Evolutionary conservation across 2,797 vertebrate species (phyloP).

Genomic region (Neopelma chrysocephalum): DNA sequence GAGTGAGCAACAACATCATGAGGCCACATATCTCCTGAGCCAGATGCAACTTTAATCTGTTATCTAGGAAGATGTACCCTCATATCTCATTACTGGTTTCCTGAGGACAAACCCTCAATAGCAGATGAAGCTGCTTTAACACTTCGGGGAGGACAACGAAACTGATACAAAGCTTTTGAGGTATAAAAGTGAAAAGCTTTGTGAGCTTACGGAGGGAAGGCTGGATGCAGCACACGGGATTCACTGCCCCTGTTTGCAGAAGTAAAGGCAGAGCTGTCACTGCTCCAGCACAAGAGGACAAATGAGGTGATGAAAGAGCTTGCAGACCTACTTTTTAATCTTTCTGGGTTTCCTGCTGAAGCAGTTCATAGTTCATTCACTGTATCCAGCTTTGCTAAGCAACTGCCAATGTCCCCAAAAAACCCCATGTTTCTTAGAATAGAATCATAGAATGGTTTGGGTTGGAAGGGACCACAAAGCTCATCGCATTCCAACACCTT

Average conservation of each 20-base stretch:
- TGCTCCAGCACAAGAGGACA: not conserved
- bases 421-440: rapidly evolving
- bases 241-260: rapidly evolving
- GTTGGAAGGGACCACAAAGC: not conserved
- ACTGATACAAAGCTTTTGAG: rapidly evolving
- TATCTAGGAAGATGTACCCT: not conserved
- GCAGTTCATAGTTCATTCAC: not conserved
- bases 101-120: not conserved
- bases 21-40: not conserved
- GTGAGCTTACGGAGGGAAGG: not conserved
- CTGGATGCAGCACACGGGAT: not conserved
- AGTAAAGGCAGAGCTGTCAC: rapidly evolving
- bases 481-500: not conserved
- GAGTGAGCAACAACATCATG: not conserved
- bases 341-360: not conserved
- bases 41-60: not conserved
- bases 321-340: not conserved
- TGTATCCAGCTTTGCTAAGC: not conserved
- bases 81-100: rapidly evolving
- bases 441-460: not conserved
- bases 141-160: not conserved
- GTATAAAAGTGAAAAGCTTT: not conserved
- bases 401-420: rapidly evolving
- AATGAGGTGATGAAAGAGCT: rapidly evolving
- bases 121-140: rapidly evolving